Conservation (phyloP, 2,113 vertebrate genomes). For the Camelus bactrianus region DNA sequence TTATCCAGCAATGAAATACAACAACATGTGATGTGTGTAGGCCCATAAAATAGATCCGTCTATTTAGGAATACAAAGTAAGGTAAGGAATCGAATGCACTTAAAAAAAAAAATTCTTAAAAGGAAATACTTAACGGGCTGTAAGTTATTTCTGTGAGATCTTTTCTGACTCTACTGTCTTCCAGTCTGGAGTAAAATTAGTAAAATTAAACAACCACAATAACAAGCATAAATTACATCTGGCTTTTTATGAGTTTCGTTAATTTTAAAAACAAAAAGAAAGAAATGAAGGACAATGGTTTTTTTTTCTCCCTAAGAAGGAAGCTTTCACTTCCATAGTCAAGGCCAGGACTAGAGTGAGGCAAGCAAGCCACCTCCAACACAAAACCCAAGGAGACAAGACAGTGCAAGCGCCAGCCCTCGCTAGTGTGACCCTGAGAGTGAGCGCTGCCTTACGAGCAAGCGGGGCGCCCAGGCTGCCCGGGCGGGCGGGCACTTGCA, state of each 20-base stretch:
- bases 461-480: not conserved
- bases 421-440: too few species aligned
- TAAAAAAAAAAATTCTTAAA: not conserved
- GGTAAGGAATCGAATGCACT: not conserved
- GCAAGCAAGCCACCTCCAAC: not conserved
- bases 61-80: slow-evolving; percentile 21
- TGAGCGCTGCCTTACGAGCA: not conserved
- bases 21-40: not conserved
- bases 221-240: not conserved
- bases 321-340: not conserved
- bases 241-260: not conserved
- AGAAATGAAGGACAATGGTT: not conserved
- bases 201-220: not conserved
- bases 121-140: not conserved
- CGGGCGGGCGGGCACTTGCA: not conserved
- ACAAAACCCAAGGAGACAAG: not conserved
- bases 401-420: not conserved
- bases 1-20: not conserved
- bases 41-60: not conserved
- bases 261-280: not conserved
- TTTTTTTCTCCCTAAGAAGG: not conserved
- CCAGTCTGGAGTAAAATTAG: not conserved
- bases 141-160: not conserved
- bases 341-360: not conserved
- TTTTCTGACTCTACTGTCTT: not conserved